These are phyloP conservation scores for Isaurus tuberculatus DNA, from an alignment of 92 coral and sea anemone genomes.

Conservation along the genomic window DNA sequence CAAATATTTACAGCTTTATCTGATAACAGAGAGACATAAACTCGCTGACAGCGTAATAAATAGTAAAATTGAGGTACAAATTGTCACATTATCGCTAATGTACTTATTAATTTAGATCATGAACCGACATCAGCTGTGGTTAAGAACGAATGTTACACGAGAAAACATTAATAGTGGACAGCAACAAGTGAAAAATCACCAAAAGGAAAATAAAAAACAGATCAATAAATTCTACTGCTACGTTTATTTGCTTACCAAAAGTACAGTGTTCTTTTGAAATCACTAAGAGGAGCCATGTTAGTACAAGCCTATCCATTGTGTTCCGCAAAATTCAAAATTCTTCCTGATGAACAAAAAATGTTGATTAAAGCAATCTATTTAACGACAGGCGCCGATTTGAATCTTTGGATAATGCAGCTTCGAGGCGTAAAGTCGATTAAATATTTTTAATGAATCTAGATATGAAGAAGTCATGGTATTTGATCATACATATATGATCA, in stretches of 20 bases:
- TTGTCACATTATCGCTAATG: neutral
- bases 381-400: neutral
- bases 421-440: neutral
- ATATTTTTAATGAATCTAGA: slow-evolving; percentile 24
- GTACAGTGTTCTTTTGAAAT: neutral
- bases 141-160: neutral
- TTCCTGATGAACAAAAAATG: neutral
- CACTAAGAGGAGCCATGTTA: slow-evolving; percentile 9
- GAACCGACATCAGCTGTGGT: neutral
- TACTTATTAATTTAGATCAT: neutral
- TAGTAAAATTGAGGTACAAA: neutral
- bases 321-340: neutral
- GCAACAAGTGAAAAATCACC: neutral
- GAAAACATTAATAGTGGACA: neutral
- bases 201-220: neutral
- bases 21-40: neutral
- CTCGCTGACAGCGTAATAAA: neutral
- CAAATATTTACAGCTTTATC: slow-evolving; percentile 1
- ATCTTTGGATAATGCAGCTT: neutral
- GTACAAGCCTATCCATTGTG: neutral
- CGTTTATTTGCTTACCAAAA: slow-evolving; percentile 4
- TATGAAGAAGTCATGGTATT: neutral
- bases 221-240: neutral
- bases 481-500: neutral
- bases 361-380: neutral